These are phyloP conservation scores for Crotalus tigris DNA, from an alignment of 2,113 vertebrate genomes.

Conservation along the genomic window DNA sequence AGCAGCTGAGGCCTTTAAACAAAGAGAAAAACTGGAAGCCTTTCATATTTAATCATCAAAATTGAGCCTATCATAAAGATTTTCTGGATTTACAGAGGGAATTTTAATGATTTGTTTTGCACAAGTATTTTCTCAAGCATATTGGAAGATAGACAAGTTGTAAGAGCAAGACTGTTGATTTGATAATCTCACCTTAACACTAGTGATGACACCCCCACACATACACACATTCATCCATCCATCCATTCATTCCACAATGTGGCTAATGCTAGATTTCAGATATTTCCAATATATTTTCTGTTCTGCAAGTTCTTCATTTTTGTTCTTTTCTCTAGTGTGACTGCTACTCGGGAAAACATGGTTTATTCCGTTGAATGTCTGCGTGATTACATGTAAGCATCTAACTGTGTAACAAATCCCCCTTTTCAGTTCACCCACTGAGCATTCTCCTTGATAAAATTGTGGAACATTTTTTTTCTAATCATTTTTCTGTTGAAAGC, in stretches of 20 bases:
- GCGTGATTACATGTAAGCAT: constrained; percentile 87
- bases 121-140: background rate
- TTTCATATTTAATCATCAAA: background rate
- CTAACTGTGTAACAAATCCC: background rate
- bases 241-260: background rate
- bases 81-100: background rate
- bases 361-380: constrained; percentile 86
- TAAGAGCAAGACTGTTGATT: background rate
- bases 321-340: constrained; percentile 72
- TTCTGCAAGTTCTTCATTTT: constrained; percentile 6
- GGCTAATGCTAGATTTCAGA: background rate
- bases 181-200: background rate
- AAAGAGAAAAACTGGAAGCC: background rate
- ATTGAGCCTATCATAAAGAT: background rate
- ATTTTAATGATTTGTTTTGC: background rate
- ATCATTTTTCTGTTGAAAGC: background rate
- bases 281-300: background rate
- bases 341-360: constrained; percentile 86
- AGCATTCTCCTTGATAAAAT: background rate
- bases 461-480: background rate
- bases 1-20: background rate
- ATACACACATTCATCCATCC: background rate
- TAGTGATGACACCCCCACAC: background rate
- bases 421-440: background rate
- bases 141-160: background rate